Base-by-base conservation (phyloP, 2,888 invertebrate species). In the Lomographa bimaculata region DNA sequence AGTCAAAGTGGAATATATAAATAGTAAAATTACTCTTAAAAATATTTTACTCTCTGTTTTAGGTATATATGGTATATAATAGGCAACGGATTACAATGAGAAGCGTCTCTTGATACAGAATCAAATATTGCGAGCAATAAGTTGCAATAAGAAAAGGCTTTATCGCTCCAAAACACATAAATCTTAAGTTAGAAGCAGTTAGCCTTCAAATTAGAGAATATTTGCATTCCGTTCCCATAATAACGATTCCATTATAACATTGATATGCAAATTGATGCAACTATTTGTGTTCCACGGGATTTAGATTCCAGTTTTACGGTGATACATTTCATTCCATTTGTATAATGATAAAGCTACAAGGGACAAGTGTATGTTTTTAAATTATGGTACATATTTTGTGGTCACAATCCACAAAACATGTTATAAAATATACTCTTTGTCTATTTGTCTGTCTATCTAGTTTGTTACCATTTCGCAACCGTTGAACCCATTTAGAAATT, bases 201-300 rank as follows among this genome's bases (percentile, higher is more conserved):
- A 57, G 60, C 76, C 75, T 79, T 77, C 71, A 67, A 63, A 71
- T 73, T 71, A 64, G 61, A 71, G 60, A 62, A 64, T 64, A 73
- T 69, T 73, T 64, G 67, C 70, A 68, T 73, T 71, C 65, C 58
- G 64, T 70, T 73, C 73, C 68, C 72, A 71, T 74, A 76, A 63
- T 67, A 71, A 78, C 64, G 71, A 70, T 73, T 67, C 68, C 58
- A 74, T 71, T 74, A 74, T 69, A 66, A 66, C 64, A 71, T 71
- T 72, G 62, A 69, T 68, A 79, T 75, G 78, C 62, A 76, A 79
- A 78, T 79, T 46, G 49, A 72, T 73, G 70, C 76, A 73, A 70
- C 73, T 67, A 73, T 73, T 72, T 69, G 60, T 63, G 63, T 60
- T 64, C 54, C 49, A 61, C 66, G 66, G 69, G 68, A 69, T 68